These are phyloP conservation scores for Poeciliopsis infans DNA, from an alignment of 2,797 vertebrate species.

Conservation along the genomic window DNA sequence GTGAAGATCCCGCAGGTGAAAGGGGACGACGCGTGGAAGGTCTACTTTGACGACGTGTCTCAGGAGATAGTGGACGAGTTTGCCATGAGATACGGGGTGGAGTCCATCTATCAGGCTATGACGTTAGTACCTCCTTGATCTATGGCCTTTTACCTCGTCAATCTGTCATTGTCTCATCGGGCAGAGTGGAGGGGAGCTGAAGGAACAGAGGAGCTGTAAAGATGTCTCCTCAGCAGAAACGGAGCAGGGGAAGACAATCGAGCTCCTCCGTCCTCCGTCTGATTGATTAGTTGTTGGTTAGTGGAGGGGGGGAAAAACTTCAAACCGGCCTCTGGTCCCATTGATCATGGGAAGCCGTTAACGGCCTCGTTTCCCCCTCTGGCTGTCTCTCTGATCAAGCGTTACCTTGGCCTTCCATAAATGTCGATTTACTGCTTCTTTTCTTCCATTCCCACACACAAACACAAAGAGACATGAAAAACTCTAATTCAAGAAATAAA, in stretches of 20 bases:
- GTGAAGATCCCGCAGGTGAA: constrained; percentile 95
- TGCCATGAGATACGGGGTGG: constrained; percentile 96
- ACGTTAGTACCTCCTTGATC: constrained; percentile 89
- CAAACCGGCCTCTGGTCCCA: constrained; percentile 51
- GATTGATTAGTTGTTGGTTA: constrained; percentile 68
- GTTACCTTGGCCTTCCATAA: constrained; percentile 37
- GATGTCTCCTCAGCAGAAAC: constrained; percentile 73
- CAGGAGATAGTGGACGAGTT: constrained; percentile 99
- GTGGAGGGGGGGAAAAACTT: constrained; percentile 21
- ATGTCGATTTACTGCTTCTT: constrained; percentile 21
- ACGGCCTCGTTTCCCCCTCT: constrained; percentile 36
- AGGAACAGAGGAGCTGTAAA: constrained; percentile 61
- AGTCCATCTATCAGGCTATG: constrained; percentile 99
- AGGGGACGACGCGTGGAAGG: constrained; percentile 98
- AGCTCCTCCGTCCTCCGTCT: constrained; percentile 44
- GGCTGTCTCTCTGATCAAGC: constrained; percentile 35
- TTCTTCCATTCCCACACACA: neutral
- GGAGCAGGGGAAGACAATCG: constrained; percentile 57
- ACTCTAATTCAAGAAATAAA: constrained; percentile 10
- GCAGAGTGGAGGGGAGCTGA: constrained; percentile 49
- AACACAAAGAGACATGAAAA: constrained; percentile 1
- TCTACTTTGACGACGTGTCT: constrained; percentile 93
- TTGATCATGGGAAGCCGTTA: constrained; percentile 59
- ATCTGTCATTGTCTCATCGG: constrained; percentile 71
- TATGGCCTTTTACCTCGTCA: constrained; percentile 66